Percentiles rank a stretch among this genome's conserved stretches.
Conservation (phyloP, 2,797 vertebrate genomes). For the Monodelphis domestica region DNA sequence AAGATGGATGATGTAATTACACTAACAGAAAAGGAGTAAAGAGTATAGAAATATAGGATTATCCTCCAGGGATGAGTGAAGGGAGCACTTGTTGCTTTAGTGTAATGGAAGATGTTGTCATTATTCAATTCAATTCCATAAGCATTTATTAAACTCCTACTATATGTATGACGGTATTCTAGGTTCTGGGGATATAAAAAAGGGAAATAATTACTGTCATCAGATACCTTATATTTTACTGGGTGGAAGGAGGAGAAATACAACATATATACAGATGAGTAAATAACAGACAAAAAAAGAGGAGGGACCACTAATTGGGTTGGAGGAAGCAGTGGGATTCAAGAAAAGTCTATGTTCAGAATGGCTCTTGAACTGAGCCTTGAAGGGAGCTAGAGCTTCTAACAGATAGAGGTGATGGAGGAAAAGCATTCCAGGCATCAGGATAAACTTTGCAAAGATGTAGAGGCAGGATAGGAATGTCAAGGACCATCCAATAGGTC, state of each 20-base stretch:
- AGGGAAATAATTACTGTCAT: not conserved
- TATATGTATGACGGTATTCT: not conserved
- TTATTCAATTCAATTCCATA: not conserved
- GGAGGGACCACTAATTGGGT: not conserved
- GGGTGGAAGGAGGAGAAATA: not conserved
- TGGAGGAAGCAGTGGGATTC: accelerated
- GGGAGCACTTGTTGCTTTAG: not conserved
- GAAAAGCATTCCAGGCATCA: not conserved
- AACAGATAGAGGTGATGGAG: not conserved
- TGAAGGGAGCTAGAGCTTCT: not conserved
- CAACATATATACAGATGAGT: too few species aligned
- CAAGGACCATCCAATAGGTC: not conserved
- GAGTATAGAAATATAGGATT: too few species aligned
- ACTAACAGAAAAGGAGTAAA: not conserved
- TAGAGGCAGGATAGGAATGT: not conserved
- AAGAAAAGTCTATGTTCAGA: accelerated
- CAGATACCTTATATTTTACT: not conserved
- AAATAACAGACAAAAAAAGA: too few species aligned
- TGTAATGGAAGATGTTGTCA: not conserved
- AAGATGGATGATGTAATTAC: not conserved
- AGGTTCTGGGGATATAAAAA: not conserved
- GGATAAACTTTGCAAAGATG: accelerated
- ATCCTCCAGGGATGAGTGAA: not conserved
- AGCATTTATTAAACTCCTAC: not conserved
- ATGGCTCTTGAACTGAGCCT: not conserved